These are phyloP conservation scores for Macrotus californicus DNA, from an alignment of 2,113 vertebrate species.

Conservation along the genomic window DNA sequence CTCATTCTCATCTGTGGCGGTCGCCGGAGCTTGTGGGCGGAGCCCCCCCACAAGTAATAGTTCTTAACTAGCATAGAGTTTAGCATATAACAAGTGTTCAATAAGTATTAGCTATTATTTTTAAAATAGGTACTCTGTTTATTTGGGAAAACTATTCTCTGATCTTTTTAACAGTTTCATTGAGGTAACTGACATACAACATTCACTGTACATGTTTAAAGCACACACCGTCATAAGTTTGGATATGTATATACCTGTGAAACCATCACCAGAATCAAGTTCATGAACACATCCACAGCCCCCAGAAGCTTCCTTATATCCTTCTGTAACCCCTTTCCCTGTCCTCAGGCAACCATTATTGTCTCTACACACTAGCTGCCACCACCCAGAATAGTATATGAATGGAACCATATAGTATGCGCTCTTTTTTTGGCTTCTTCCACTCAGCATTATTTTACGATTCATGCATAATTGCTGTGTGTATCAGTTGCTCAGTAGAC, in stretches of 20 bases:
- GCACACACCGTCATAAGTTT: neutral
- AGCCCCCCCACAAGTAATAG: neutral
- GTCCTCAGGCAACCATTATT: neutral
- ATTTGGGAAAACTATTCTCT: neutral
- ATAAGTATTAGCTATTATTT: neutral
- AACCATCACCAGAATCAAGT: neutral
- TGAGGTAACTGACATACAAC: neutral
- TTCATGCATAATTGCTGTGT: neutral
- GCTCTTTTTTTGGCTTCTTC: neutral
- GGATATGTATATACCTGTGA: neutral
- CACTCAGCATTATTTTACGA: neutral
- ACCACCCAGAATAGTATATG: neutral
- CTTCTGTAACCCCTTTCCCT: neutral
- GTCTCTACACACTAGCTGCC: neutral
- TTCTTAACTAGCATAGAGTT: neutral
- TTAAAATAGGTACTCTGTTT: neutral
- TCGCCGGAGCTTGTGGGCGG: accelerated
- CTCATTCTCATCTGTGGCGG: too few relatives aligned
- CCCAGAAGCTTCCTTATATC: neutral
- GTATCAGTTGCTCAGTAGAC: neutral
- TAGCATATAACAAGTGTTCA: neutral
- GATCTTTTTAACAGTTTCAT: neutral
- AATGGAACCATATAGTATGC: neutral
- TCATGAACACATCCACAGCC: neutral
- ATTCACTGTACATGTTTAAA: neutral